Evolutionary conservation across 2,888 invertebrate genomes (phyloP).

Genomic region (Cryptops parisi): DNA sequence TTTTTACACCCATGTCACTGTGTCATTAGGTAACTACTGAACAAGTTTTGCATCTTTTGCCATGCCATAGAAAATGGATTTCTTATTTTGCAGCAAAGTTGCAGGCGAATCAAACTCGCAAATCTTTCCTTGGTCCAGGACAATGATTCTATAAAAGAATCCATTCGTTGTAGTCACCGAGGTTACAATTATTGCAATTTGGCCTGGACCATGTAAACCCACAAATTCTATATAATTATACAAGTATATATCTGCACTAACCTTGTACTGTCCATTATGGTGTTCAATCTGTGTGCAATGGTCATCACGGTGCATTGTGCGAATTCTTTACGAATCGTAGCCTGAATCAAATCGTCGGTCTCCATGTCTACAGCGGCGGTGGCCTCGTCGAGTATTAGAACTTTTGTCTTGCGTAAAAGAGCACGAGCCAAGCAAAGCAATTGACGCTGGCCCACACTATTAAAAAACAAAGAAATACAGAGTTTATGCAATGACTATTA

Average conservation of each 20-base stretch:
- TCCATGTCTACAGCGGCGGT: constrained; percentile 40
- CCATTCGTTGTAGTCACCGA: no score
- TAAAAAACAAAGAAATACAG: no score
- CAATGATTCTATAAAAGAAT: constrained; percentile 53
- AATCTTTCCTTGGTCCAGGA: constrained; percentile 56
- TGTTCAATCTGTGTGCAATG: constrained; percentile 84
- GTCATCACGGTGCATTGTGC: constrained; percentile 74
- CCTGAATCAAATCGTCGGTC: constrained; percentile 42
- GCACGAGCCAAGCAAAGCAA: constrained; percentile 36
- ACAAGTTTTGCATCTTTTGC: constrained; percentile 70
- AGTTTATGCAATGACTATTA: no score
- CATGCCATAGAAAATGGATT: constrained; percentile 63
- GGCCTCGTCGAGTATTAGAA: constrained; percentile 40
- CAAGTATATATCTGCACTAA: background rate
- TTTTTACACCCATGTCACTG: no score
- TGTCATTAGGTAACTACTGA: no score
- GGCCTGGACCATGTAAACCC: background rate
- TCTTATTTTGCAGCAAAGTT: constrained; percentile 48
- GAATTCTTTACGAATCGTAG: constrained; percentile 74
- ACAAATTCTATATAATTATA: background rate
- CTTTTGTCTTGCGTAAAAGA: constrained; percentile 33
- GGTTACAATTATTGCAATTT: background rate
- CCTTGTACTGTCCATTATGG: constrained; percentile 54
- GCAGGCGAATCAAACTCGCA: constrained; percentile 62
- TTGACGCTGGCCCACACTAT: constrained; percentile 38